Evolutionary conservation across 1,140 invertebrate genomes (phyloP).

Genomic region (Achatina immaculata): DNA sequence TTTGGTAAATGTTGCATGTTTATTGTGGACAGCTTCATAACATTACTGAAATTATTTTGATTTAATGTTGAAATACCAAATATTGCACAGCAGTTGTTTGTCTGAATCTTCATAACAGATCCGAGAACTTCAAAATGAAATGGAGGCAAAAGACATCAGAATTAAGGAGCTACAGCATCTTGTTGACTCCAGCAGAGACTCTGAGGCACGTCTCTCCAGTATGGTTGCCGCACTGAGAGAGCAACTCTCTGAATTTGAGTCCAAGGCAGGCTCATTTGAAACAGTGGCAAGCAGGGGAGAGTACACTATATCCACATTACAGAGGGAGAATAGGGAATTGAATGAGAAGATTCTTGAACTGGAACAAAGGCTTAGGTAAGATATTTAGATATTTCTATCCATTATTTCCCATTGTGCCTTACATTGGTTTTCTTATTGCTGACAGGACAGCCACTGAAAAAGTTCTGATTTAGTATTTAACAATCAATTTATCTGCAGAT

Average conservation of each 20-base stretch:
- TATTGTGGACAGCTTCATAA: no score
- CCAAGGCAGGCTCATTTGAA: conserved; percentile 59
- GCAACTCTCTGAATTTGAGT: conserved; percentile 62
- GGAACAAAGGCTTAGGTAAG: conserved; percentile 66
- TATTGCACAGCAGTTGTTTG: no score
- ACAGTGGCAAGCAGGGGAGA: conserved; percentile 64
- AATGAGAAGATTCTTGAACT: conserved; percentile 67
- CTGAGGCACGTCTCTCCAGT: conserved; percentile 56
- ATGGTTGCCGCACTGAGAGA: conserved; percentile 60
- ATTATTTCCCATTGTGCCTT: background rate
- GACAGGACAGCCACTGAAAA: no score
- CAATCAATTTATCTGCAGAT: no score
- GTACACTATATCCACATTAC: conserved; percentile 64
- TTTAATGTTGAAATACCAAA: no score
- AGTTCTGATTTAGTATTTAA: no score
- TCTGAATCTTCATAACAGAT: conserved; percentile 52
- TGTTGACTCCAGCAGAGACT: conserved; percentile 61
- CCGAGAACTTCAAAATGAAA: conserved; percentile 56
- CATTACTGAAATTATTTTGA: no score
- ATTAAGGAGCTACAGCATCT: conserved; percentile 62
- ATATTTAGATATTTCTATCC: background rate
- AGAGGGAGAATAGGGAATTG: conserved; percentile 62
- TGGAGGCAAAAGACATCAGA: conserved; percentile 66
- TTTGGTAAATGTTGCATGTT: no score
- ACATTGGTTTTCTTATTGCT: conserved; percentile 2